Conservation (phyloP, 2,797 vertebrate genomes). For the Epinephelus awoara region DNA sequence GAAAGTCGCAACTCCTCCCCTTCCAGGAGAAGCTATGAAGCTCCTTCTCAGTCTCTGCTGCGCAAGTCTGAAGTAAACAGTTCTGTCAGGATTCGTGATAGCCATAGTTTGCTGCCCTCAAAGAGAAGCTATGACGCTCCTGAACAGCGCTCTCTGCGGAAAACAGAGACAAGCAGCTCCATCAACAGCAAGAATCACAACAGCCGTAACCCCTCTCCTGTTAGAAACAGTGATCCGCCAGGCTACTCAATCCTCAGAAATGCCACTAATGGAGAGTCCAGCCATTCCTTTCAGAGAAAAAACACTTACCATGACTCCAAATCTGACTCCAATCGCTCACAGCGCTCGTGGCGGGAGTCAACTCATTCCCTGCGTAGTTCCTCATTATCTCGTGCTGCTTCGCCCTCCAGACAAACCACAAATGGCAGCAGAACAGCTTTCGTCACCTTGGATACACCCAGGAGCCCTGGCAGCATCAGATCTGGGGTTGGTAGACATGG, state of each 20-base stretch:
- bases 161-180: slow-evolving; percentile 63
- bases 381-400: slow-evolving; percentile 73
- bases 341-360: slow-evolving; percentile 71
- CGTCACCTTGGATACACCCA: slow-evolving; percentile 61
- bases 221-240: slow-evolving; percentile 58
- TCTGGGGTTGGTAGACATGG: slow-evolving; percentile 49
- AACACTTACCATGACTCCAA: slow-evolving; percentile 52
- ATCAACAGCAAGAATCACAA: slow-evolving; percentile 47
- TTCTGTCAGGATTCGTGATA: slow-evolving; percentile 46
- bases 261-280: slow-evolving; percentile 67
- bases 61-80: slow-evolving; percentile 61
- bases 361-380: slow-evolving; percentile 75
- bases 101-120: slow-evolving; percentile 53
- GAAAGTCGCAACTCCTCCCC: slow-evolving; percentile 73
- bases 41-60: slow-evolving; percentile 66
- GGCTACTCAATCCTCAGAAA: slow-evolving; percentile 74
- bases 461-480: slow-evolving; percentile 56
- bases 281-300: slow-evolving; percentile 66
- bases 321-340: slow-evolving; percentile 69
- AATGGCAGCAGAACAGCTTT: slow-evolving; percentile 58
- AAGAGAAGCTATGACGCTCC: slow-evolving; percentile 61
- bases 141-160: slow-evolving; percentile 53
- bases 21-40: slow-evolving; percentile 64
- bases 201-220: slow-evolving; percentile 66
- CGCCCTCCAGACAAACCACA: slow-evolving; percentile 66